phyloP scores from a whole-genome alignment of 2,113 vertebrate genomes.

The Vidua macroura region DNA sequence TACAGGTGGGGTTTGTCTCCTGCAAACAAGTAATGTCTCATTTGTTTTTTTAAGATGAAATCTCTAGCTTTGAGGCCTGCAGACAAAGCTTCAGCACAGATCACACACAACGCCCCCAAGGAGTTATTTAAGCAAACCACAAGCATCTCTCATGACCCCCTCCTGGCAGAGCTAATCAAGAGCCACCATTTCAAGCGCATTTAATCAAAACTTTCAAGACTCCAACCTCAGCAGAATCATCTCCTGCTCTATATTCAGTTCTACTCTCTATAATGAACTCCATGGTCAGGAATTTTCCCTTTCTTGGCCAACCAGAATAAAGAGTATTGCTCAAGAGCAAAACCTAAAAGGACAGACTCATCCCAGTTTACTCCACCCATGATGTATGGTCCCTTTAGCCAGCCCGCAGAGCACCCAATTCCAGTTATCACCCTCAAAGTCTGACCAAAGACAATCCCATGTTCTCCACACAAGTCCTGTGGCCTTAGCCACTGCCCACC shows the following conservation, averaged over 20 bases:
- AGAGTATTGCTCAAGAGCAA: not conserved
- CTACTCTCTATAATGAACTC: not conserved
- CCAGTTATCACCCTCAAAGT: accelerated
- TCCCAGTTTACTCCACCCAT: no score
- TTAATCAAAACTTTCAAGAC: not conserved
- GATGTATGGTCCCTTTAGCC: accelerated
- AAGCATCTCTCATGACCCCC: not conserved
- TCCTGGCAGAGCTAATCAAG: not conserved
- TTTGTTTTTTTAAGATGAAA: not conserved
- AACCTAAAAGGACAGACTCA: not conserved
- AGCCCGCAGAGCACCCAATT: no score
- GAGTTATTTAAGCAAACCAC: not conserved
- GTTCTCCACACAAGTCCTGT: not conserved
- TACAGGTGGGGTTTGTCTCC: not conserved
- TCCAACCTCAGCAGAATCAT: not conserved
- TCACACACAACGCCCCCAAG: not conserved
- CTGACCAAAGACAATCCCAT: not conserved
- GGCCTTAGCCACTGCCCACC: not conserved
- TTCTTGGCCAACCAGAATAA: accelerated
- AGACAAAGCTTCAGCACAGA: not conserved
- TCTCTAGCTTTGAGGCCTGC: not conserved
- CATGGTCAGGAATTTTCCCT: not conserved
- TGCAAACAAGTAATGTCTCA: not conserved
- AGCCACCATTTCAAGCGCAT: not conserved
- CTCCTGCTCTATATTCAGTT: not conserved